Conservation (phyloP, 2,888 invertebrate genomes). For the Hirtodrosophila trivittata region DNA sequence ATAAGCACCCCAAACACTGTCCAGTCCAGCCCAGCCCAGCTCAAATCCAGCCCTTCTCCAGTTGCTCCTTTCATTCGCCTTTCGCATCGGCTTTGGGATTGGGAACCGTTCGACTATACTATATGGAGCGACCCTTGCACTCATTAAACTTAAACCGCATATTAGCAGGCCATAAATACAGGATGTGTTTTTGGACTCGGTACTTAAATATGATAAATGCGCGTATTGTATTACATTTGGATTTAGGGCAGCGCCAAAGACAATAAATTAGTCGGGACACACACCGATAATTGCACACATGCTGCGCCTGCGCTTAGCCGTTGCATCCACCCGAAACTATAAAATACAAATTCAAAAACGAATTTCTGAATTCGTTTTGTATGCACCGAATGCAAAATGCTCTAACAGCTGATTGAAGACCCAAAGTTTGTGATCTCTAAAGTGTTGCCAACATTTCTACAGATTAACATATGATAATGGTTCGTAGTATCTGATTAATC, state of each 20-base stretch:
- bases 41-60: not conserved
- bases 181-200: conserved; percentile 65
- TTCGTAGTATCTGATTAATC: too few relatives aligned
- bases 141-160: conserved; percentile 72
- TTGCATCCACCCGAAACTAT: conserved; percentile 13
- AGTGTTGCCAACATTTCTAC: too few relatives aligned
- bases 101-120: not conserved
- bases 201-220: conserved; percentile 77
- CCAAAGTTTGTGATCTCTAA: too few relatives aligned
- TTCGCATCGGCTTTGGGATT: not conserved
- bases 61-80: conserved; percentile 13
- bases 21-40: not conserved
- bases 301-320: conserved; percentile 48
- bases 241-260: conserved; percentile 71
- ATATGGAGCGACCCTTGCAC: conserved; percentile 22
- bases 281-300: conserved; percentile 71
- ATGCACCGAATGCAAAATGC: conserved; percentile 11
- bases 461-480: too few relatives aligned
- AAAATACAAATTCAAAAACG: not conserved
- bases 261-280: conserved; percentile 70
- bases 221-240: conserved; percentile 72
- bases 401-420: too few relatives aligned
- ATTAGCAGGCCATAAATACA: conserved; percentile 75
- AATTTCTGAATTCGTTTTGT: not conserved
- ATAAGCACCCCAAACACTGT: not conserved